phyloP scores from a whole-genome alignment of 2,113 vertebrate species.

The Coturnix japonica region DNA sequence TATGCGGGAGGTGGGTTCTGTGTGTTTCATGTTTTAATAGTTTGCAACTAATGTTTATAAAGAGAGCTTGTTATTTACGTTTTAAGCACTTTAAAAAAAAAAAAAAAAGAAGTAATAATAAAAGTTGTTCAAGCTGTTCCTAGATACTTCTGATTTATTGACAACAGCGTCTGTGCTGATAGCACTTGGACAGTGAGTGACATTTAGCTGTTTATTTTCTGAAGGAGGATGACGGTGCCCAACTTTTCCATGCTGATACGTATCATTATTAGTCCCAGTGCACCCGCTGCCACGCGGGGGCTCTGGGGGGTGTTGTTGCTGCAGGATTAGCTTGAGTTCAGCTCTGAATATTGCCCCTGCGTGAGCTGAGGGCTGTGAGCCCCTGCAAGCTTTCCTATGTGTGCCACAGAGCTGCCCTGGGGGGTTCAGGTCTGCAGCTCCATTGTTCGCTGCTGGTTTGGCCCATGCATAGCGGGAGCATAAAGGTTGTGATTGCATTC shows the following conservation, averaged over 20 bases:
- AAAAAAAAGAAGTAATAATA: conserved; percentile 69
- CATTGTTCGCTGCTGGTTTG: not conserved
- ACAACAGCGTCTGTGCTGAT: conserved; percentile 66
- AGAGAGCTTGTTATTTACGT: conserved; percentile 81
- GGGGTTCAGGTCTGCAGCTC: not conserved
- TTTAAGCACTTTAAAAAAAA: conserved; percentile 82
- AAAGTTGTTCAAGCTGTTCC: conserved; percentile 75
- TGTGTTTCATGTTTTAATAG: conserved; percentile 73
- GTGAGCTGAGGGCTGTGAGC: rapidly evolving
- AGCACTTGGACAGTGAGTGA: conserved; percentile 32
- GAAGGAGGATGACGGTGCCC: not conserved
- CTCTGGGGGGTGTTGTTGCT: not conserved
- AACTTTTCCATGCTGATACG: not conserved
- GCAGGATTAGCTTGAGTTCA: not conserved
- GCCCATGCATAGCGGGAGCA: rapidly evolving
- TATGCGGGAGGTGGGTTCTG: conserved; percentile 31
- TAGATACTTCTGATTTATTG: conserved; percentile 56
- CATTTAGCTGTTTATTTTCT: not conserved
- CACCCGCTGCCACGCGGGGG: rapidly evolving
- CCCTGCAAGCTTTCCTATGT: rapidly evolving
- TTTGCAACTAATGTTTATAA: conserved; percentile 77
- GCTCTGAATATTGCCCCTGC: rapidly evolving
- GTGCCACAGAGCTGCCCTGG: not conserved
- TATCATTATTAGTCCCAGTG: not conserved
- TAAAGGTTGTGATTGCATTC: not conserved